Evolutionary conservation across 2,888 invertebrate species (phyloP).

Genomic region (Drosophila paucipuncta): DNA sequence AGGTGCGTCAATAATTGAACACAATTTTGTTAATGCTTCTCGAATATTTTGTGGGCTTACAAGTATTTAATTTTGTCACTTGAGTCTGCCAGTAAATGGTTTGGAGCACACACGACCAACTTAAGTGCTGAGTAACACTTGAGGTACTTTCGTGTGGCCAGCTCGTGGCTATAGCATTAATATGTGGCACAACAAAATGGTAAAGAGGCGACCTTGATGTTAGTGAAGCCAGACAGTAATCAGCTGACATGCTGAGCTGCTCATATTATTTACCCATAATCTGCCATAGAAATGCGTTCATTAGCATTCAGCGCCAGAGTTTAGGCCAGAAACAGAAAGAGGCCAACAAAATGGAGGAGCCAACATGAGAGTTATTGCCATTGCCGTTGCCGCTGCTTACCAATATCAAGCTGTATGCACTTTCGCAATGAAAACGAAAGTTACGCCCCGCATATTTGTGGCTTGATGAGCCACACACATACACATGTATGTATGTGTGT

Average conservation of each 20-base stretch:
- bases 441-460: conserved; percentile 57
- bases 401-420: conserved; percentile 77
- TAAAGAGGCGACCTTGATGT: conserved; percentile 58
- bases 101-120: conserved; percentile 25
- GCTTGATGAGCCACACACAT: conserved; percentile 4
- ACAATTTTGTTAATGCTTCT: conserved; percentile 22
- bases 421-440: conserved; percentile 82
- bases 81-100: conserved; percentile 24
- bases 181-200: conserved; percentile 35
- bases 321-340: conserved; percentile 49
- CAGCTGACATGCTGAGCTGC: conserved; percentile 37
- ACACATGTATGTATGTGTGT: conserved; percentile 2
- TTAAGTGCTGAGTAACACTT: conserved; percentile 35
- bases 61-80: conserved; percentile 41
- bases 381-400: conserved; percentile 42
- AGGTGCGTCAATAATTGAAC: conserved; percentile 53
- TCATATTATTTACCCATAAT: conserved; percentile 13
- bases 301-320: conserved; percentile 53
- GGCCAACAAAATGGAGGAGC: conserved; percentile 53
- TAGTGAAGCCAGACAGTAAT: conserved; percentile 14
- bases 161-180: conserved; percentile 3
- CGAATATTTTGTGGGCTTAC: conserved; percentile 29
- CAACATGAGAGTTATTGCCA: conserved; percentile 31
- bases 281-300: conserved; percentile 31
- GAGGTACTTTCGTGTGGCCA: conserved; percentile 17